Base-by-base conservation (phyloP, 2,888 invertebrate species). In the Malachius bipustulatus region DNA sequence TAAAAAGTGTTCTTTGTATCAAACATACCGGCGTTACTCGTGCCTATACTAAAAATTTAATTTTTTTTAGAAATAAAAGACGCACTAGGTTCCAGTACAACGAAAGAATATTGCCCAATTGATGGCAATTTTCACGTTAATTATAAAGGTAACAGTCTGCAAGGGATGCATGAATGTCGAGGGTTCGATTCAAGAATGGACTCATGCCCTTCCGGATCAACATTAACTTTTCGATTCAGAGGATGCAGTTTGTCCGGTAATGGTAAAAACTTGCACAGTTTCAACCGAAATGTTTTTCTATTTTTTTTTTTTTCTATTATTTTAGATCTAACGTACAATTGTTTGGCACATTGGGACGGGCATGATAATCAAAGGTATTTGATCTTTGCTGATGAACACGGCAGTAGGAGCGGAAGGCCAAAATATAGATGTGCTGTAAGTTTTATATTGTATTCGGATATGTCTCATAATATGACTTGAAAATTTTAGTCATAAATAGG, bases 291-390 rank as follows among this genome's bases (percentile, higher is more conserved):
- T n/a, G n/a, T n/a, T n/a, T n/a, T n/a, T n/a, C n/a, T n/a, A n/a
- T 19, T 19, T 8, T 19, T 19, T 19, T 6, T 19, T 19, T 19
- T 4, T 24, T 14, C n/a, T 14, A 35, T 30, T 44, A 41, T 44
- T 48, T 32, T 54, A 70, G 73, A 72, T 47, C 60, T 73, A 36
- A 68, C 64, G 36, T 73, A 73, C 48, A 69, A 73, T 45, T 77
- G 77, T 52, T 56, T 77, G 43, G 77, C 74, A 14, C 69, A 70
- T 47, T 77, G 77, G 77, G 62, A 65, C 38, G 71, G 70, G 8
- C 57, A 64, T 4, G 63, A 66, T 40, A 66, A 67, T 13, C 67
- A 73, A 45, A 64, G 64, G 16, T 76, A 69, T 53, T 54, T 77
- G 37, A 70, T 73, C 4, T 62, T 75, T 38, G 57, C 67, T 37